Evolutionary conservation across 2,888 invertebrate species (phyloP).

Genomic region (Andrena marginata): DNA sequence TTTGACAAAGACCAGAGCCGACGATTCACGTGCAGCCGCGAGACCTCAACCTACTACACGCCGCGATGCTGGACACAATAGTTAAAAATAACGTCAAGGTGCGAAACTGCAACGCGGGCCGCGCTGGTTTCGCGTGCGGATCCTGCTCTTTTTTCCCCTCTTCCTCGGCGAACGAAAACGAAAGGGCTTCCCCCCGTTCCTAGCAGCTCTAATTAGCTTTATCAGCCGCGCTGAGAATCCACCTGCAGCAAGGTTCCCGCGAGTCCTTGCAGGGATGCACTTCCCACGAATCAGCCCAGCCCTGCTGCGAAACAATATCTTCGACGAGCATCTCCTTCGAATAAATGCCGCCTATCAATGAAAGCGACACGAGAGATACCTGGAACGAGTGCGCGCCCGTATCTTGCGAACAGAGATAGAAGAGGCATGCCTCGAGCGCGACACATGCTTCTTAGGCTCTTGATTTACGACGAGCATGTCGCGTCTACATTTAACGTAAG

Average conservation of each 20-base stretch:
- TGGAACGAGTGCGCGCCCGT: constrained; percentile 6
- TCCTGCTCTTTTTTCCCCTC: background rate
- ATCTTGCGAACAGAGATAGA: constrained; percentile 21
- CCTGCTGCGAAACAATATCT: constrained; percentile 54
- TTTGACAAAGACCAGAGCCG: constrained; percentile 22
- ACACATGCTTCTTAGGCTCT: background rate
- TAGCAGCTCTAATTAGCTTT: constrained; percentile 60
- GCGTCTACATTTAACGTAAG: background rate
- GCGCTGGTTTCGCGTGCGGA: constrained; percentile 13
- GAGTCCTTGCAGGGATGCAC: constrained; percentile 45
- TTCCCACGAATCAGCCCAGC: constrained; percentile 62
- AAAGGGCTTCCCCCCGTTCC: constrained; percentile 12
- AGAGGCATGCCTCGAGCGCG: background rate
- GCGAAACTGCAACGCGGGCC: constrained; percentile 31
- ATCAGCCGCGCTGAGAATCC: constrained; percentile 67
- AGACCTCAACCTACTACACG: constrained; percentile 50
- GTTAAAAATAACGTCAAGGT: constrained; percentile 68
- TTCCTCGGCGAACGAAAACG: background rate
- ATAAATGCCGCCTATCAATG: constrained; percentile 44
- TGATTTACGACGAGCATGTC: background rate
- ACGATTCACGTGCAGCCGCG: constrained; percentile 37
- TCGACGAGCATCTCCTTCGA: constrained; percentile 39
- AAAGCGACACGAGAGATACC: constrained; percentile 28
- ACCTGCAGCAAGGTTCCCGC: constrained; percentile 61
- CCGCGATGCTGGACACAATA: constrained; percentile 49